These are phyloP conservation scores for Caenorhabditis brenneri DNA, from an alignment of 1,140 invertebrate genomes.

Conservation along the genomic window DNA sequence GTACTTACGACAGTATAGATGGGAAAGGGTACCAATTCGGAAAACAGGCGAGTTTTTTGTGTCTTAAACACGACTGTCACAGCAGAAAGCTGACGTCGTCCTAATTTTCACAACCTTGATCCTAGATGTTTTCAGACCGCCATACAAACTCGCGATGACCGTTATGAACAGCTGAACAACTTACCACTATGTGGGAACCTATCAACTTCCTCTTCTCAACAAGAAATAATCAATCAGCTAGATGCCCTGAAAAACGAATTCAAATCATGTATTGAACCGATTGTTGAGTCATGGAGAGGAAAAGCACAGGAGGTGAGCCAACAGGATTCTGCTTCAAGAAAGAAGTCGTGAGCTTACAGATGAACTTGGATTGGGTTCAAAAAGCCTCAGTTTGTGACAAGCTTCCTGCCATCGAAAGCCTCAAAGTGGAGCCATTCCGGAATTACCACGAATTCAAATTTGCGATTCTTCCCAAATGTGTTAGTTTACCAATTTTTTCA, in stretches of 20 bases:
- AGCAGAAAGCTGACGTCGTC: too few species aligned
- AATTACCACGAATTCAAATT: not conserved
- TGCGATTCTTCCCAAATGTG: not conserved
- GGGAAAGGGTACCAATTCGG: too few species aligned
- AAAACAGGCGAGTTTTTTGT: too few species aligned
- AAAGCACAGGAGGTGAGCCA: not conserved
- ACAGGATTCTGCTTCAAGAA: too few species aligned
- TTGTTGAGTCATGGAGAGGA: not conserved
- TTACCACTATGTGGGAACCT: not conserved
- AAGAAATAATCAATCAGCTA: not conserved
- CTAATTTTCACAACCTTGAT: too few species aligned
- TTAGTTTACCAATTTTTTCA: not conserved
- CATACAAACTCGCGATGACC: too few species aligned
- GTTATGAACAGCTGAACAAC: not conserved
- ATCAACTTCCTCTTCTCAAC: not conserved
- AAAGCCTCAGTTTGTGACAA: not conserved
- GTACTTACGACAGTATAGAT: too few species aligned
- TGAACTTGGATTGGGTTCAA: not conserved
- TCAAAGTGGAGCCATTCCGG: not conserved
- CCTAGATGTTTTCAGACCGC: too few species aligned
- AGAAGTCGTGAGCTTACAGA: not conserved
- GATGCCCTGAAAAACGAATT: not conserved
- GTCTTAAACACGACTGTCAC: too few species aligned
- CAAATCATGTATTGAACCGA: not conserved
- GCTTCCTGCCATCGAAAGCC: not conserved